A percentile compares a stretch with the other conserved stretches of the same genome.
Conservation (phyloP, 1,140 invertebrate genomes). For the Drosophila teissieri region DNA sequence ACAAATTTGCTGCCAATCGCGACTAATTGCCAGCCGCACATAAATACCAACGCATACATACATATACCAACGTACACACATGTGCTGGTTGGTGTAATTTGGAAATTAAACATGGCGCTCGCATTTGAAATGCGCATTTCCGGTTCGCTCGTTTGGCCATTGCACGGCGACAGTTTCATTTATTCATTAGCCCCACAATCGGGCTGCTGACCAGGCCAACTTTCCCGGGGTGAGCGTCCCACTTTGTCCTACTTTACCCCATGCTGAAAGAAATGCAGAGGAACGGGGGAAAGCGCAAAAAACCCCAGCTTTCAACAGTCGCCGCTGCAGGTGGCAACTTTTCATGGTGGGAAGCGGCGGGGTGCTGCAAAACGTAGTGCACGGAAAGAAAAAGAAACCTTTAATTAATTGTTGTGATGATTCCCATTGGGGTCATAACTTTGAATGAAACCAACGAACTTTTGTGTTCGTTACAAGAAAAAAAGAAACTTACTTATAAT, state of each 20-base stretch:
- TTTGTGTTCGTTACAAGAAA: no score
- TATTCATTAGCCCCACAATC: slow-evolving; percentile 43
- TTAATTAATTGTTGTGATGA: no score
- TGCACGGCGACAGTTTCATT: slow-evolving; percentile 19
- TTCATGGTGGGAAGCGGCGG: slow-evolving; percentile 11
- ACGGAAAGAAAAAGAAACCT: neutral
- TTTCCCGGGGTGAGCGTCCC: slow-evolving; percentile 16
- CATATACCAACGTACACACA: slow-evolving; percentile 1
- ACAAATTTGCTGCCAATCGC: slow-evolving; percentile 51
- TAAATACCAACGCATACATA: neutral
- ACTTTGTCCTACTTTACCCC: slow-evolving; percentile 41
- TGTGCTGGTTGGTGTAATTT: slow-evolving; percentile 44
- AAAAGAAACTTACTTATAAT: no score
- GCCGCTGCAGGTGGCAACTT: slow-evolving; percentile 43
- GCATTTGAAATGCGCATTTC: slow-evolving; percentile 64
- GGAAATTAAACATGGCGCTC: slow-evolving; percentile 66
- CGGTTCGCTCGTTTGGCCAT: slow-evolving; percentile 19
- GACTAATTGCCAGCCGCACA: slow-evolving; percentile 27
- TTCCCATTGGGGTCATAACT: no score
- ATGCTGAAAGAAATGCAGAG: slow-evolving; percentile 12
- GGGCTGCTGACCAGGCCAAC: slow-evolving; percentile 22
- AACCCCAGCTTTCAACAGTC: slow-evolving; percentile 59
- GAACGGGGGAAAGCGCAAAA: slow-evolving; percentile 10
- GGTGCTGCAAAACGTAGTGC: neutral
- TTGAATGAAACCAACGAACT: no score